These are phyloP conservation scores for Diglossa cyanea DNA, from an alignment of 2,797 vertebrate genomes.

Conservation along the genomic window DNA sequence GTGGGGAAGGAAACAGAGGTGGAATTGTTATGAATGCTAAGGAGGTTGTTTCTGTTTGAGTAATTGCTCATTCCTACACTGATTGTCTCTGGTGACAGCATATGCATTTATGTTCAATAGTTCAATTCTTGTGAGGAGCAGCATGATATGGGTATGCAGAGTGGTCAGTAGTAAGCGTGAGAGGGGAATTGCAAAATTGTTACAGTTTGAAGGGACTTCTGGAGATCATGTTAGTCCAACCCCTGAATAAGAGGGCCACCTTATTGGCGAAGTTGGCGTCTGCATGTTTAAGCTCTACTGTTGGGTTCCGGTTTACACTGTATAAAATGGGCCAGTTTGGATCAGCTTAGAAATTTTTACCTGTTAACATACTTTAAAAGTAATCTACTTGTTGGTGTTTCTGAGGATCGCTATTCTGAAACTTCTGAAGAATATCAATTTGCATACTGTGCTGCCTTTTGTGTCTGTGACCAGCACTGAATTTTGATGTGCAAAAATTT, in stretches of 20 bases:
- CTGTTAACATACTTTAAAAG: background rate
- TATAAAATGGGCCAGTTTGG: background rate
- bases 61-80: background rate
- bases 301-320: background rate
- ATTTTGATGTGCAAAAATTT: background rate
- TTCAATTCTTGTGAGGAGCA: background rate
- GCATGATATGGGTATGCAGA: background rate
- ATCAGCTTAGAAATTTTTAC: background rate
- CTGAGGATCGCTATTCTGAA: background rate
- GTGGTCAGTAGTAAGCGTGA: background rate
- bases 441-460: background rate
- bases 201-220: background rate
- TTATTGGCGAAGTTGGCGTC: background rate
- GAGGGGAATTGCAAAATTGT: background rate
- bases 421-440: background rate
- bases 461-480: background rate
- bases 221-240: background rate
- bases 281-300: background rate
- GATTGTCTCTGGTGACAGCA: background rate
- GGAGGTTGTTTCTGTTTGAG: background rate
- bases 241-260: background rate
- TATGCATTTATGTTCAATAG: background rate
- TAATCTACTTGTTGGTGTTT: background rate
- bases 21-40: background rate
- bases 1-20: background rate